Evolutionary conservation across 2,888 invertebrate genomes (phyloP).

Genomic region (Cyrtodaria siliqua): DNA sequence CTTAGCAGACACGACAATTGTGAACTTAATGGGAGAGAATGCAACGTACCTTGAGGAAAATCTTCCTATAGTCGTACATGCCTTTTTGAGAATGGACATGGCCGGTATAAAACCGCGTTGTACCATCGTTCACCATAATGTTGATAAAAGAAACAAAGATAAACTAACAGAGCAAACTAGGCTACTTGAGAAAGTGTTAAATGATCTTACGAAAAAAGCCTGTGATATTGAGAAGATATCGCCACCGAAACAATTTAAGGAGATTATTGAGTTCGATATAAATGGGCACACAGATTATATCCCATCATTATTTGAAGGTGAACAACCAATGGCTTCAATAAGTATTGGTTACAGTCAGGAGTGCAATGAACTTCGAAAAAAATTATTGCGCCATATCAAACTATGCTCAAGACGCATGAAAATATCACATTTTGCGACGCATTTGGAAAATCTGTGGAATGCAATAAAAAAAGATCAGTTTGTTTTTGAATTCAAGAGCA

Average conservation of each 20-base stretch:
- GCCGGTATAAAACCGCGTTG: conserved; percentile 14
- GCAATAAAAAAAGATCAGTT: conserved; percentile 29
- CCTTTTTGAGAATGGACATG: conserved; percentile 36
- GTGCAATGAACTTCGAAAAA: conserved; percentile 5
- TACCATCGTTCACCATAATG: conserved; percentile 49
- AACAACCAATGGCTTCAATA: conserved; percentile 43
- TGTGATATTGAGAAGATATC: conserved; percentile 25
- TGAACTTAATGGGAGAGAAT: conserved; percentile 44
- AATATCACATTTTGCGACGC: not conserved
- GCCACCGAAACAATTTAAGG: conserved; percentile 13
- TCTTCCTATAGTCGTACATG: conserved; percentile 33
- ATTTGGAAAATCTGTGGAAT: conserved; percentile 6
- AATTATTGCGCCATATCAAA: conserved; percentile 2
- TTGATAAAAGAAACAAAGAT: conserved; percentile 19
- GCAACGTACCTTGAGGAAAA: conserved; percentile 30
- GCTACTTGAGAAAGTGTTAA: conserved; percentile 14
- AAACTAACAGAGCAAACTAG: conserved; percentile 18
- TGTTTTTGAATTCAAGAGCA: conserved; percentile 24
- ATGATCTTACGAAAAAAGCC: conserved; percentile 26
- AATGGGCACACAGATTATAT: conserved; percentile 24
- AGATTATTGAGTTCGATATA: conserved; percentile 40
- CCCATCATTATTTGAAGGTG: conserved; percentile 34
- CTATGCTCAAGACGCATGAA: not conserved
- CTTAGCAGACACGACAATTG: conserved; percentile 23
- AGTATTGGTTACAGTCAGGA: conserved; percentile 24